These are phyloP conservation scores for Anarsia innoxiella DNA, from an alignment of 2,888 invertebrate genomes.

Conservation along the genomic window DNA sequence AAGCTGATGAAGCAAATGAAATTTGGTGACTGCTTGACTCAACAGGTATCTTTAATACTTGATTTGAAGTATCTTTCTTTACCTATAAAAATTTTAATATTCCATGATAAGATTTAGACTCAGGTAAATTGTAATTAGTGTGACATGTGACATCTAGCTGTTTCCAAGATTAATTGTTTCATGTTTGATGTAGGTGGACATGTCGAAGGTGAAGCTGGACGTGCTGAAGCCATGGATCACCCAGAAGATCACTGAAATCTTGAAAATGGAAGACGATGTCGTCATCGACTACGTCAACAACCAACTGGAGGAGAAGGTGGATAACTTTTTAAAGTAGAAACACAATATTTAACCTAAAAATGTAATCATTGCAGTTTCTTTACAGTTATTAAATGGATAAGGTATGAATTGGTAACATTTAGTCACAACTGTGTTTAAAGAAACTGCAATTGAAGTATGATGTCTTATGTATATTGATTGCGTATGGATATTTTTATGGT, in stretches of 20 bases:
- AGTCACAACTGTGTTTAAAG: slow-evolving; percentile 30
- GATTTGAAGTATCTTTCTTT: too few relatives aligned
- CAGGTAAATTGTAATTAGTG: too few relatives aligned
- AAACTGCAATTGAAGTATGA: slow-evolving; percentile 68
- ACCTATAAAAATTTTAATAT: too few relatives aligned
- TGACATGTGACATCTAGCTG: too few relatives aligned
- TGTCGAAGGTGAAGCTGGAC: slow-evolving; percentile 98
- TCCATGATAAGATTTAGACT: too few relatives aligned
- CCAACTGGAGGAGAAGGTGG: slow-evolving; percentile 96
- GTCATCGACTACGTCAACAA: slow-evolving; percentile 99
- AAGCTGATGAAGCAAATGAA: slow-evolving; percentile 99
- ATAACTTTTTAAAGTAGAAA: slow-evolving; percentile 28
- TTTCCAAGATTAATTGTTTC: too few relatives aligned
- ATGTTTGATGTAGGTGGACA: too few relatives aligned
- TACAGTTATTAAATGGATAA: slow-evolving; percentile 27
- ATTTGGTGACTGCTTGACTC: slow-evolving; percentile 94
- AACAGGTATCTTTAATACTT: too few relatives aligned
- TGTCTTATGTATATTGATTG: slow-evolving; percentile 72
- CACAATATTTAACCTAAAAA: slow-evolving; percentile 39
- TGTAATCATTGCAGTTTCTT: slow-evolving; percentile 75
- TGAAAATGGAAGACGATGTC: slow-evolving; percentile 99
- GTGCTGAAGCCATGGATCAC: slow-evolving; percentile 99
- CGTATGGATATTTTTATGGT: slow-evolving; percentile 75
- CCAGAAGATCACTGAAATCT: slow-evolving; percentile 94
- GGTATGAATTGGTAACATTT: slow-evolving; percentile 18